phyloP scores from a whole-genome alignment of 92 coral and sea anemone genomes.

The Epizoanthus stellaris region DNA sequence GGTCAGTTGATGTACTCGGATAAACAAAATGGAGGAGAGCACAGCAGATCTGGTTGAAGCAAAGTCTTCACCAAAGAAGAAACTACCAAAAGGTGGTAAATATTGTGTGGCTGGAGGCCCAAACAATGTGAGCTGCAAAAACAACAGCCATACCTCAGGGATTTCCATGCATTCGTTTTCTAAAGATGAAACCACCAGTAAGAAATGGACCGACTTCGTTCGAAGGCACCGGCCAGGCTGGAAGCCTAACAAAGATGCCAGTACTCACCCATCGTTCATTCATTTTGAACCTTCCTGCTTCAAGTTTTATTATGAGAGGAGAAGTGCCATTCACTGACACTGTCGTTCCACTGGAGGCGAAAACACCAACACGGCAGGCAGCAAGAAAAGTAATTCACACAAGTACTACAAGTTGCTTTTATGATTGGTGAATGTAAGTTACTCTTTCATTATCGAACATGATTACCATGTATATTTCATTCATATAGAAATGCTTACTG shows the following conservation, averaged over 20 bases:
- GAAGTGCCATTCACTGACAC: constrained; percentile 43
- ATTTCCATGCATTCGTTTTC: constrained; percentile 42
- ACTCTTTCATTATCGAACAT: not conserved
- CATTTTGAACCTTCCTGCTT: not conserved
- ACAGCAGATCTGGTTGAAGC: too few species aligned
- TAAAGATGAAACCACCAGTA: constrained; percentile 7
- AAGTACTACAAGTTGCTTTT: not conserved
- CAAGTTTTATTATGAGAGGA: constrained; percentile 27
- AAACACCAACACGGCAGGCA: too few species aligned
- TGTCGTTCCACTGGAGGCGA: constrained; percentile 19
- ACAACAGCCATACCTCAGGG: constrained; percentile 35
- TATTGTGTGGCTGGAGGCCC: constrained; percentile 5
- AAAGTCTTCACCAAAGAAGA: not conserved
- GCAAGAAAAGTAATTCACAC: not conserved
- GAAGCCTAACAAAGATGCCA: constrained; percentile 4
- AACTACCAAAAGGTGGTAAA: constrained; percentile 10
- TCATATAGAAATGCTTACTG: too few species aligned
- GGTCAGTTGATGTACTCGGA: too few species aligned
- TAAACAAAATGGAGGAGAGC: too few species aligned
- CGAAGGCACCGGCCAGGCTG: constrained; percentile 15
- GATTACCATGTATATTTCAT: not conserved
- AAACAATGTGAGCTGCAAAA: constrained; percentile 1
- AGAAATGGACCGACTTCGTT: constrained; percentile 13
- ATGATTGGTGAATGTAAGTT: too few species aligned
- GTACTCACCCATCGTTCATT: constrained; percentile 6